Evolutionary conservation across 2,113 vertebrate genomes (phyloP).

Genomic region (Paramisgurnus dabryanus): DNA sequence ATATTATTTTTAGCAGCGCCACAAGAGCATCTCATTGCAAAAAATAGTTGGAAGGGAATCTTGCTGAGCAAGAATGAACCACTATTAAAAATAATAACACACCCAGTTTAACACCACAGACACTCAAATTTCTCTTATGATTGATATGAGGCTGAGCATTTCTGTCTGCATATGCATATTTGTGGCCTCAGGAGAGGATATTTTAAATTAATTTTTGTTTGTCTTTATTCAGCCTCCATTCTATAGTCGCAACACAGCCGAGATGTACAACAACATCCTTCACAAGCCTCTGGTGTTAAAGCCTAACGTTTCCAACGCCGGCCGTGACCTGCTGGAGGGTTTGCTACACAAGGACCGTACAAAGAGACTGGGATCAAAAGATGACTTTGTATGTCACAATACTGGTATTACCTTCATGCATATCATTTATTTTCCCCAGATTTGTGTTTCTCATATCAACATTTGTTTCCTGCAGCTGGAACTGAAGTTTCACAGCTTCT

Average conservation of each 20-base stretch:
- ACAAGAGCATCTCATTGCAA: no score
- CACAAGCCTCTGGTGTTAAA: conserved; percentile 76
- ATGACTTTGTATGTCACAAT: conserved; percentile 76
- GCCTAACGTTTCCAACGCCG: conserved; percentile 78
- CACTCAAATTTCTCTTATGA: no score
- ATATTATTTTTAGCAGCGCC: no score
- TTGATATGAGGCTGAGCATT: no score
- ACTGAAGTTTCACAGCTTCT: conserved; percentile 77
- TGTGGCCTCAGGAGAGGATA: neutral
- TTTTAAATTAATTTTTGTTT: conserved; percentile 7
- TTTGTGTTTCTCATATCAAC: neutral
- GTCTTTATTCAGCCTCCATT: conserved; percentile 72
- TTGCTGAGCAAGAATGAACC: no score
- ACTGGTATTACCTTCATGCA: neutral
- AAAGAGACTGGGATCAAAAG: conserved; percentile 72
- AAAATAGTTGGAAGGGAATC: no score
- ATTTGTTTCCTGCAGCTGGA: conserved; percentile 69
- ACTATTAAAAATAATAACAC: no score
- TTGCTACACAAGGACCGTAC: conserved; percentile 79
- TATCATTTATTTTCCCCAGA: neutral
- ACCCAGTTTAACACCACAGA: no score
- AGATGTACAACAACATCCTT: conserved; percentile 85
- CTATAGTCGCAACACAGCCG: conserved; percentile 80
- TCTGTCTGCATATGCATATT: neutral
- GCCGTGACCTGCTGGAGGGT: conserved; percentile 75